Base-by-base conservation (phyloP, 2,113 vertebrate species). In the Brachirus orientalis region DNA sequence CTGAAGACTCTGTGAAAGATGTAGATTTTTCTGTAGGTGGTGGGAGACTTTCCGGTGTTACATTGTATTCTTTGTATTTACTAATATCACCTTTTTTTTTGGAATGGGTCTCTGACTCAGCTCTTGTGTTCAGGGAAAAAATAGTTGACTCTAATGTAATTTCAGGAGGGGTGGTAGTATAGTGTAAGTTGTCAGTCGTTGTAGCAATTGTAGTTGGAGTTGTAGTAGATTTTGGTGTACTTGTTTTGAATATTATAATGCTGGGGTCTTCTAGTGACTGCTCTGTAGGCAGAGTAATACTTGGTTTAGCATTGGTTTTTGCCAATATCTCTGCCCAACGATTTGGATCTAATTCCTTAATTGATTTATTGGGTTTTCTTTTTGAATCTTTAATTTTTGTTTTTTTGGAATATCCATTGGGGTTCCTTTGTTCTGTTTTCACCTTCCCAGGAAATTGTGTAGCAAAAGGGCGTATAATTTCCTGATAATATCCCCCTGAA, bases 291-390 rank as follows among this genome's bases (percentile, higher is more conserved):
- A 67, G 28, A n/a, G 56, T 19, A 63, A 62, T 78, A 20, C 61
- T 67, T 37, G 77, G 61, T 60, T 92, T 93, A 17, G 82, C 72
- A 16, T 92, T 90, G 35, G 83, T 84, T 75, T 92, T 92, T 16
- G 91, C 88, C 33, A 92, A 55, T 45, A 92, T 88, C 69, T 91
- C 83, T 58, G 89, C 89, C 92, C 92, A 92, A 28, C 75, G 87
- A 60, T 83, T 86, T n/a, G 90, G 92, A 82, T 92, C 88, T 60
- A 94, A 51, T 56, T 91, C 88, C 62, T 94, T 93, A 8, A 91
- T 79, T 19, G 89, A 90, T 77, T 85, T 88, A 73, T 91, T 91
- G 6, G 80, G 76, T 75, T 92, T 94, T 69, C 87, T 86, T 28
- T 88, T 89, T 37, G 69, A 62, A 51, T 92, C 88, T 78, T 90